These are phyloP conservation scores for Blastobasis lacticolella DNA, from an alignment of 2,888 invertebrate species.

Conservation along the genomic window DNA sequence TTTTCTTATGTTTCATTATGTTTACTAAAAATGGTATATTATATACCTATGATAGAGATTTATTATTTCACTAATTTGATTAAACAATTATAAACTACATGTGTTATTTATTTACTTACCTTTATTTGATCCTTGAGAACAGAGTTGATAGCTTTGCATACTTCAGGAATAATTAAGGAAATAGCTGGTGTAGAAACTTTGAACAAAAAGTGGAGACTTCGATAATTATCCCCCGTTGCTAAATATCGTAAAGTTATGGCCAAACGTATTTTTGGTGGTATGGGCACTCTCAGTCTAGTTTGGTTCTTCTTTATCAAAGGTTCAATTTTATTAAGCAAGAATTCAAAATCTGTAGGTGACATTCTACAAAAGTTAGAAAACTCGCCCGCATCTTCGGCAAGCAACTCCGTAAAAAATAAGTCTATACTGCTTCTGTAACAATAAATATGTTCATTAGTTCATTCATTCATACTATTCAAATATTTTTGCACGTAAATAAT, in stretches of 20 bases:
- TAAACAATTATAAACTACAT: neutral
- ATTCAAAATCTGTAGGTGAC: conserved; percentile 3
- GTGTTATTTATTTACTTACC: neutral
- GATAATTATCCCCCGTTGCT: conserved; percentile 1
- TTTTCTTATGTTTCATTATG: too few relatives aligned
- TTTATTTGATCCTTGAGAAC: neutral
- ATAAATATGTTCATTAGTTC: too few relatives aligned
- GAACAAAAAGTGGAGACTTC: conserved; percentile 1
- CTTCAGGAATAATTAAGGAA: neutral
- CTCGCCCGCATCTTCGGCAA: neutral
- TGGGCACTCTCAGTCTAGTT: conserved; percentile 1
- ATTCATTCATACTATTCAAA: too few relatives aligned
- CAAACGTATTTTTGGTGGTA: conserved; percentile 2
- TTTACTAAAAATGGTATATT: neutral
- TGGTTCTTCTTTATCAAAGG: conserved; percentile 3
- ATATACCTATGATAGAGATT: neutral
- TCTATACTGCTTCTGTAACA: too few relatives aligned
- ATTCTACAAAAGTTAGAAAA: neutral
- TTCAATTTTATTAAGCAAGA: neutral
- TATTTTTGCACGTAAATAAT: too few relatives aligned
- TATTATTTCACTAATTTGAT: neutral
- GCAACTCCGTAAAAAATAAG: too few relatives aligned
- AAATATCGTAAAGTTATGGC: conserved; percentile 4
- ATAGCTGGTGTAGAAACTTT: conserved; percentile 1
- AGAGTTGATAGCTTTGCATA: neutral